Evolutionary conservation across 2,888 invertebrate genomes (phyloP), one percentile per base, ranked within the genome.

Genomic region (Polydrusus tereticollis): DNA sequence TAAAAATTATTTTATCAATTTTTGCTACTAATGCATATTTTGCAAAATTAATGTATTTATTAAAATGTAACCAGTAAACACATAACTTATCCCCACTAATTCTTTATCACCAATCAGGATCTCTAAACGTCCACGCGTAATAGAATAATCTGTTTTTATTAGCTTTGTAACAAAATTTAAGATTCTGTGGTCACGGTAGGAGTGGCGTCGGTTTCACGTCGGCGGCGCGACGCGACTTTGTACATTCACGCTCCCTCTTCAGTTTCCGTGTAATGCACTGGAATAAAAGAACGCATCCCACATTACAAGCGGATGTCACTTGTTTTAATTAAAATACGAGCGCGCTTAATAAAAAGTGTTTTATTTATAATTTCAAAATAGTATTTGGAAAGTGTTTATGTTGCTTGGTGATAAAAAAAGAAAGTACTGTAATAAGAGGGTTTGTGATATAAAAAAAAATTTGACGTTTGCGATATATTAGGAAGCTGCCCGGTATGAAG

Each of bases 191-290:
- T 20, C 38, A 33, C 65, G 50, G 69, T 60, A 60, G 69, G 69
- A 60, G 69, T 69, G 69, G 68, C 68, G 68, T 68, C 68, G 68
- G 36, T 36, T 59, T 29, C 43, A 8, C 45, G 38, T 21, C 55
- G 57, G 16, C 52, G 66, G 18, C 38, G 45, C 57, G 65, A 41
- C 41, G 52, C 57, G 36, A 63, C 10, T 47, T 47, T 21, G 21
- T 47, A 29, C 29, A 47, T 20, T 45, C 47, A 33, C 29, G 47
- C 20, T 45, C 50, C 63, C 63, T 60, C 63, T 47, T 63, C 33
- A 63, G 63, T 63, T 33, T 18, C 20, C 63, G 47, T 26, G 47
- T 36, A 21, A 63, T 14, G 63, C 43, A 55, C 52, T 36, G 23
- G n/a, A 59, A 59, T 60, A 59, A 59, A 59, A 58, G 60, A 68